These are phyloP conservation scores for Echeneis naucrates DNA, from an alignment of 2,797 vertebrate genomes.

Conservation along the genomic window DNA sequence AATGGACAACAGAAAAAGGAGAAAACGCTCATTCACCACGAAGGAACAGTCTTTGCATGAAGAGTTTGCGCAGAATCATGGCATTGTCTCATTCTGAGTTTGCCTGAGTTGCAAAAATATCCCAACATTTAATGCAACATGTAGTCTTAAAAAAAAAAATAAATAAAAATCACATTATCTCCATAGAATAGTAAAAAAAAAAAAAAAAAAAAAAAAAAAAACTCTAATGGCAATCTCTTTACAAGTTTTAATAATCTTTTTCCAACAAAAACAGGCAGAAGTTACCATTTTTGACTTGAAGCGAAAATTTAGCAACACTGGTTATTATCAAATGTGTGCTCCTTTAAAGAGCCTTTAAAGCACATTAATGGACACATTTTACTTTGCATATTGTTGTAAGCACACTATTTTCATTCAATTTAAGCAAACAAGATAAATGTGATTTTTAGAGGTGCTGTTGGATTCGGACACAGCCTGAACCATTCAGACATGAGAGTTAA, in stretches of 20 bases:
- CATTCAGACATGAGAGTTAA: neutral
- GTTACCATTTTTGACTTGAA: conserved; percentile 2
- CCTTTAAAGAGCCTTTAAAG: no score
- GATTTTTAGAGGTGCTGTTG: no score
- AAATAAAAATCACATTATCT: no score
- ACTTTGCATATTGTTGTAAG: no score
- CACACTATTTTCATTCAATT: no score
- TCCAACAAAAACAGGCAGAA: neutral
- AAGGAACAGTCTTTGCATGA: conserved; percentile 38
- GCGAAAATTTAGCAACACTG: neutral
- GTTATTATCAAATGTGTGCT: no score
- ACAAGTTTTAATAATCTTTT: neutral
- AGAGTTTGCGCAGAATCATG: conserved; percentile 28
- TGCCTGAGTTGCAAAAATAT: conserved; percentile 11
- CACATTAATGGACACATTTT: no score
- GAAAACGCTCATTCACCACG: conserved; percentile 42
- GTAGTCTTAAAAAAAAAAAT: no score
- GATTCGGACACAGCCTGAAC: neutral
- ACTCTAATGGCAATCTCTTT: no score
- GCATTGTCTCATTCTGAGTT: conserved; percentile 19
- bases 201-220: no score
- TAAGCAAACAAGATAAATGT: no score
- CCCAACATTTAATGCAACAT: neutral
- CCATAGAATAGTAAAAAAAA: no score
- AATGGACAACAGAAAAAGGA: conserved; percentile 53